Evolutionary conservation across 2,113 vertebrate species (phyloP).

Genomic region (Ptychochromis oligacanthus): DNA sequence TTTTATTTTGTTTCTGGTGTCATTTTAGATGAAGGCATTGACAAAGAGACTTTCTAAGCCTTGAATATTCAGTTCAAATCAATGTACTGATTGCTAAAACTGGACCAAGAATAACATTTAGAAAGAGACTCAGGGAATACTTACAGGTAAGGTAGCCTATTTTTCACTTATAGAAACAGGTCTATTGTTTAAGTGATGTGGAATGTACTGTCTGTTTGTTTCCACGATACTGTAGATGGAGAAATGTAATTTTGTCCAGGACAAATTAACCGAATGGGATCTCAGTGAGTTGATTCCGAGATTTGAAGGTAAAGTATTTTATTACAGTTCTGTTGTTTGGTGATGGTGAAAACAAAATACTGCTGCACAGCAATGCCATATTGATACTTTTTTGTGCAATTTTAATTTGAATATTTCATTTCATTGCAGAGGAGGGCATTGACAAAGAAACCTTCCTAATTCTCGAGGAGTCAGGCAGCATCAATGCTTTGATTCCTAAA

Average conservation of each 20-base stretch:
- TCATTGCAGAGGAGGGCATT: slow-evolving; percentile 9
- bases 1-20: neutral
- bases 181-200: neutral
- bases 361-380: accelerated
- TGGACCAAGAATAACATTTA: slow-evolving; percentile 27
- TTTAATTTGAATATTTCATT: accelerated
- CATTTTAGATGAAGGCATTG: slow-evolving; percentile 20
- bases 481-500: slow-evolving; percentile 5
- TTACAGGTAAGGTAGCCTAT: neutral
- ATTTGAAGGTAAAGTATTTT: slow-evolving; percentile 31
- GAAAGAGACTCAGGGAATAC: neutral
- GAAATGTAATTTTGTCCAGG: neutral
- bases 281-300: slow-evolving; percentile 11
- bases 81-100: neutral
- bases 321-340: neutral
- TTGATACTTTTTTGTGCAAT: neutral
- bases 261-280: slow-evolving; percentile 31
- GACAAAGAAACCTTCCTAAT: neutral
- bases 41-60: neutral
- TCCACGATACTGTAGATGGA: neutral
- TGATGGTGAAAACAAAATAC: neutral
- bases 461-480: neutral
- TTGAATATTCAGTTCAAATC: neutral
- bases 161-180: neutral
- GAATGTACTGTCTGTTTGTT: neutral